phyloP scores from a whole-genome alignment of 2,797 vertebrate genomes.

The Takifugu ocellatus region DNA sequence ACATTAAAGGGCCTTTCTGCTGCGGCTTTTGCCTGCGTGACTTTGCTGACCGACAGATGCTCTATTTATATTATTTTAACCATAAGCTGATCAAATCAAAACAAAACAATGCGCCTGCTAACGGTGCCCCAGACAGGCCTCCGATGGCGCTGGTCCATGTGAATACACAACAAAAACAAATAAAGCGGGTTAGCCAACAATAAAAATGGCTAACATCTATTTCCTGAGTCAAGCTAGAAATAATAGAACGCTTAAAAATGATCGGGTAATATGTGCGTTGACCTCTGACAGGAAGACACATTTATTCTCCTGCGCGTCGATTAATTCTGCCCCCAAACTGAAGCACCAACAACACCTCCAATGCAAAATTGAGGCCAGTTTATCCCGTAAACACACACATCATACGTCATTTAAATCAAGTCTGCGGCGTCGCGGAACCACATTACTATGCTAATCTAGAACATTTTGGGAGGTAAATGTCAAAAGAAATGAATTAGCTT shows the following conservation, averaged over 20 bases:
- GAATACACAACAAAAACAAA: too few relatives aligned
- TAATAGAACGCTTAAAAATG: too few relatives aligned
- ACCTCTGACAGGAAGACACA: too few relatives aligned
- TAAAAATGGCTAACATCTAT: too few relatives aligned
- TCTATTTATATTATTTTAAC: constrained; percentile 6
- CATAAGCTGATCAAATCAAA: constrained; percentile 27
- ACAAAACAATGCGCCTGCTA: constrained; percentile 22
- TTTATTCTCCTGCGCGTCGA: neutral
- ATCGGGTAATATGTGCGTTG: too few relatives aligned
- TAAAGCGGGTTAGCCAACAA: too few relatives aligned
- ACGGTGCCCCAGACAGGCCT: neutral
- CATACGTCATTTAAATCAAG: constrained; percentile 72
- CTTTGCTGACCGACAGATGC: constrained; percentile 22
- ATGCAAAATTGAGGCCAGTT: constrained; percentile 73
- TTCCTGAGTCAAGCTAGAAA: too few relatives aligned
- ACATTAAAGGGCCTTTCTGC: constrained; percentile 9
- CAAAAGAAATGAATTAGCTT: constrained; percentile 76
- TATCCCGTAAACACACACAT: constrained; percentile 52
- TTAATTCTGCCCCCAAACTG: neutral
- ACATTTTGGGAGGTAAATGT: constrained; percentile 77
- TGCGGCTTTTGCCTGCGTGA: constrained; percentile 17
- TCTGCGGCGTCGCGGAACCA: constrained; percentile 53
- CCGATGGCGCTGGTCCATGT: too few relatives aligned
- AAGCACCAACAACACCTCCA: constrained; percentile 61
- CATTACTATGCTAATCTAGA: constrained; percentile 76